Base-by-base conservation (phyloP, 2,113 vertebrate species). In the Hypanus sabinus region DNA sequence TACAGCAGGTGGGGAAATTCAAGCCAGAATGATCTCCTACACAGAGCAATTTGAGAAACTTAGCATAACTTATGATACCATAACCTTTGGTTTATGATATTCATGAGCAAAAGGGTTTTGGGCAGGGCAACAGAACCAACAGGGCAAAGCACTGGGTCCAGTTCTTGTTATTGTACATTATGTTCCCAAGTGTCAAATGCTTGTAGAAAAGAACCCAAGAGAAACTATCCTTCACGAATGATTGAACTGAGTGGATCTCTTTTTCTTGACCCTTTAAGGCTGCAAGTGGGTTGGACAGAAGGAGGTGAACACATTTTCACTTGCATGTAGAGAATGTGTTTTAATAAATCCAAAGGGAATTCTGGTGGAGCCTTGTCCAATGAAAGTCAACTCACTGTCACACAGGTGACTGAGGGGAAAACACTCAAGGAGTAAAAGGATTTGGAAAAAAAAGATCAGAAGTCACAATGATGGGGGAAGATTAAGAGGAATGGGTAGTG, bases 401-500 rank as follows among this genome's bases (percentile, higher is more conserved):
- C 9, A 87, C 8, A 3, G 55, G 24, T 24, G 68, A 70, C 8
- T 68, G 65, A 68, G 57, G 38, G 36, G 8, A 46, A 46, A 27
- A 30, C 22, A 55, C 20, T 2, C 22, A 55, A 55, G 18, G 18
- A 9, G 3, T 30, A 12, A 10, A 0, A 5, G 16, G 65, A 68
- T 57, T 46, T 46, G 46, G 4, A 30, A 3, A 30, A 2, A 3
- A 95, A 95, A 14, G 95, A 95, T 70, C 68, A 10, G 68, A 94
- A 38, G 95, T 73, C 92, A 94, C 94, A 68, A 94, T 93, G 27
- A n/a, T 30, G 10, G 11, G 24, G 12, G n/a, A 60, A 14, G 3
- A 16, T 38, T 4, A 38, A 38, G 79, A 91, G 96, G 11, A 0
- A 11, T n/a, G 5, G 57, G 87, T 14, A 2, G 91, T 68, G 5